Conservation (phyloP, 2,888 invertebrate species). For the Conus canariensis region DNA sequence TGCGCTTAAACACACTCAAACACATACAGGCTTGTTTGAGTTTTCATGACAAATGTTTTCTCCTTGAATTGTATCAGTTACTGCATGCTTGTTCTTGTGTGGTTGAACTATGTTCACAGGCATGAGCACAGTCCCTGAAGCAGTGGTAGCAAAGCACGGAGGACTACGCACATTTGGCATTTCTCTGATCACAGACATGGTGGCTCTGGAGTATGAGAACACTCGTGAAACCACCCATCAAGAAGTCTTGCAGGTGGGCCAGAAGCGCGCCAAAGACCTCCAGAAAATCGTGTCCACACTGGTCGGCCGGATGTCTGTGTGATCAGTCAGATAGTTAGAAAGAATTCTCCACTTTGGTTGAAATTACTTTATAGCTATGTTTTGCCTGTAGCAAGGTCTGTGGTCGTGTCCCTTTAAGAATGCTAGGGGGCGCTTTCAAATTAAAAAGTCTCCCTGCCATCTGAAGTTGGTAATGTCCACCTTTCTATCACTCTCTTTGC, state of each 20-base stretch:
- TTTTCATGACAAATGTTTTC: too few species aligned
- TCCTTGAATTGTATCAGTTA: too few species aligned
- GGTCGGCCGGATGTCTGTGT: conserved; percentile 50
- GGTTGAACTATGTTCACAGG: conserved; percentile 78
- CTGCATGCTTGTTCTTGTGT: too few species aligned
- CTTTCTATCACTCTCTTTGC: too few species aligned
- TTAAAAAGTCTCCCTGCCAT: too few species aligned
- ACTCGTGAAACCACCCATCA: conserved; percentile 90
- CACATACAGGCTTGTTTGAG: too few species aligned
- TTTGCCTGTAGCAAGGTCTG: neutral
- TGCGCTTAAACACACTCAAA: too few species aligned
- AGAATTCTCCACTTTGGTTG: neutral
- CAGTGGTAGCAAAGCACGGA: conserved; percentile 95
- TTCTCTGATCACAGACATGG: conserved; percentile 95
- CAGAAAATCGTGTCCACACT: conserved; percentile 67
- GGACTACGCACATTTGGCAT: conserved; percentile 87
- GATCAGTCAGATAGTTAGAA: too few species aligned
- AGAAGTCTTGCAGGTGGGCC: conserved; percentile 84
- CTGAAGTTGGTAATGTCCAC: too few species aligned
- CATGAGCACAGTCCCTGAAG: conserved; percentile 88
- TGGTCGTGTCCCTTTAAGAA: too few species aligned
- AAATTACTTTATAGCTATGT: neutral
- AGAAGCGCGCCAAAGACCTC: conserved; percentile 71
- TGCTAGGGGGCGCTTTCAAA: too few species aligned
- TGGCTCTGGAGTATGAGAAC: conserved; percentile 88